phyloP scores from a whole-genome alignment of 2,113 vertebrate species.

The Psilopsiagon aurifrons region DNA sequence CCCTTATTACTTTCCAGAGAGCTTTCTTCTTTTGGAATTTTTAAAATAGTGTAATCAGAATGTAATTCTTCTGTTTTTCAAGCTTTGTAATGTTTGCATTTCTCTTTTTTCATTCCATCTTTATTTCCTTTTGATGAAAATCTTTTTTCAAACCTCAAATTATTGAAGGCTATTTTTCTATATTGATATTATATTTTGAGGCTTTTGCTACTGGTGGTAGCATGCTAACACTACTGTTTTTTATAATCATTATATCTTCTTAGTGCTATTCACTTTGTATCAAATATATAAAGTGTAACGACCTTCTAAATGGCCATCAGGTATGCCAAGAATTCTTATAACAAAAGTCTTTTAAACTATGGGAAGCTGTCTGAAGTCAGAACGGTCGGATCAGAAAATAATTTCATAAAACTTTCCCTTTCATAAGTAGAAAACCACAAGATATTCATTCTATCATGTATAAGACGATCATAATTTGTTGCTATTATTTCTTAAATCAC shows the following conservation, averaged over 20 bases:
- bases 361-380: not conserved
- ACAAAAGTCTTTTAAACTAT: not conserved
- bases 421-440: not conserved
- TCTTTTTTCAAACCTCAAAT: not conserved
- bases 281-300: not conserved
- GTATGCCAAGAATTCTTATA: not conserved
- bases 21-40: not conserved
- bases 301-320: not conserved
- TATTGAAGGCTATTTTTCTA: not conserved
- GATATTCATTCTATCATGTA: not conserved
- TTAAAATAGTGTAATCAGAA: not conserved
- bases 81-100: not conserved
- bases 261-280: not conserved
- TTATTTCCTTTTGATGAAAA: not conserved
- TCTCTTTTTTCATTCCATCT: not conserved
- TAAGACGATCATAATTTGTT: not conserved
- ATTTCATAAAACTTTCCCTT: not conserved
- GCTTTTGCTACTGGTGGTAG: not conserved
- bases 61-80: not conserved
- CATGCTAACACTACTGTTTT: not conserved
- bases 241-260: not conserved
- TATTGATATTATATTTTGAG: not conserved
- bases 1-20: not conserved
- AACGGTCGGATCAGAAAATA: not conserved
- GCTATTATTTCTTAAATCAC: not conserved